A percentile compares a stretch with the other conserved stretches of the same genome.
phyloP scores from a whole-genome alignment of 2,113 vertebrate genomes.

The Synodontis membranacea region DNA sequence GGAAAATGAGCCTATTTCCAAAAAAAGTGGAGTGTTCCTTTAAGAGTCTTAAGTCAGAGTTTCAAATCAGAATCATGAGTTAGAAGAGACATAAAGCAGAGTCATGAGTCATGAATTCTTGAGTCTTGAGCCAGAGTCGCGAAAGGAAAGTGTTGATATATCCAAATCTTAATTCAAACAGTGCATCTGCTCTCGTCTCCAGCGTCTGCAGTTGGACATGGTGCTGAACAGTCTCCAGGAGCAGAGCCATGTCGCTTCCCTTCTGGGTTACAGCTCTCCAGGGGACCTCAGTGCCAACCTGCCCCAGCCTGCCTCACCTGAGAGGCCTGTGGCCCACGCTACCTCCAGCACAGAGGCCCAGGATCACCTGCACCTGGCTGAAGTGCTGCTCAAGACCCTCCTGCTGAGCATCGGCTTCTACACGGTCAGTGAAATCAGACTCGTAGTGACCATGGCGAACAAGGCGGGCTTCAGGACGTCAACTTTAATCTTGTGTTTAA shows the following conservation, averaged over 20 bases:
- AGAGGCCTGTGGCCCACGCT: constrained; percentile 57
- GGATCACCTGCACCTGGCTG: constrained; percentile 74
- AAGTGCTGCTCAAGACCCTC: constrained; percentile 78
- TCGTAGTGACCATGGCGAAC: no score
- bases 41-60: neutral
- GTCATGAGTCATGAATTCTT: neutral
- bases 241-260: constrained; percentile 76
- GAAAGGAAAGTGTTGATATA: neutral
- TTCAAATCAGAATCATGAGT: neutral
- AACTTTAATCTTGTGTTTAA: no score
- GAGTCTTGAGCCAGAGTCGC: neutral
- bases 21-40: no score
- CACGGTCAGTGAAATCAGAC: constrained; percentile 65
- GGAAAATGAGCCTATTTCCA: no score
- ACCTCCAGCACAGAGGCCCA: constrained; percentile 62
- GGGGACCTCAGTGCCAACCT: constrained; percentile 67
- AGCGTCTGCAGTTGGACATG: constrained; percentile 81
- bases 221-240: constrained; percentile 81
- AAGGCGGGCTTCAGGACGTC: no score
- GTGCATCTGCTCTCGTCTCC: constrained; percentile 27
- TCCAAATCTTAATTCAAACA: neutral
- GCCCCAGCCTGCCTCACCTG: constrained; percentile 55
- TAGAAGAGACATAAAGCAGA: neutral
- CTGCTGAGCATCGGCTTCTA: constrained; percentile 79
- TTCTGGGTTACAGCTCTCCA: constrained; percentile 77